Evolutionary conservation across 2,113 vertebrate species (phyloP), one percentile per base, ranked within the genome.

Genomic region (Tricholaema leucomelas): DNA sequence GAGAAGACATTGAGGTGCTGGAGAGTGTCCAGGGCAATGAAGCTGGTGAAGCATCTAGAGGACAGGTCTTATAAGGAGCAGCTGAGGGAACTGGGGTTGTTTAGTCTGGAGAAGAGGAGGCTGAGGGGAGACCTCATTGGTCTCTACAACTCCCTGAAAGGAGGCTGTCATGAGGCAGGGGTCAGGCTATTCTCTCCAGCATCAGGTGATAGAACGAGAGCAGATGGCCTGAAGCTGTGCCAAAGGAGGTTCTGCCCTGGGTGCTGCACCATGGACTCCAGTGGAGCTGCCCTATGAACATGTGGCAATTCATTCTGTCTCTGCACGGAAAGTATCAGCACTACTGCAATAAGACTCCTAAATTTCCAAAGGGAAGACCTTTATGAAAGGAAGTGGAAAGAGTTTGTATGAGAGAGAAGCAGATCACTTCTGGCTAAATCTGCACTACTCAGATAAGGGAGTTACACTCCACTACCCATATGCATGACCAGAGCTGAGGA

Each of bases 371-470:
- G 44, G 9, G 59, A 14, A 65, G 14, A 55, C 10, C 6, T 63
- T 90, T 78, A 36, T 69, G 44, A 94, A 87, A 55, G 15, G n/a
- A 55, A 69, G 87, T 35, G 13, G 15, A 33, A 56, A 83, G 84
- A 17, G 60, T 8, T 31, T 76, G 4, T 64, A 87, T 84, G 56
- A 79, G 70, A 85, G 50, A 74, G 63, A 76, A 72, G 33, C 33
- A 11, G 33, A 81, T 81, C 5, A 27, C 27, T 40, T 38, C 77
- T 87, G 81, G 58, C 42, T 76, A 88, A 76, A 82, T 73, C 90
- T 93, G 93, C 52, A 73, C 78, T 80, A n/a, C 59, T 44, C 88
- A 85, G 94, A 93, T 95, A 96, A 94, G 71, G 28, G 36, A 88
- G 84, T 27, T 73, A 36, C 38, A 65, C 84, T 85, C 88, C 78